Base-by-base conservation (phyloP, 2,113 vertebrate species). In the Papio anubis region DNA sequence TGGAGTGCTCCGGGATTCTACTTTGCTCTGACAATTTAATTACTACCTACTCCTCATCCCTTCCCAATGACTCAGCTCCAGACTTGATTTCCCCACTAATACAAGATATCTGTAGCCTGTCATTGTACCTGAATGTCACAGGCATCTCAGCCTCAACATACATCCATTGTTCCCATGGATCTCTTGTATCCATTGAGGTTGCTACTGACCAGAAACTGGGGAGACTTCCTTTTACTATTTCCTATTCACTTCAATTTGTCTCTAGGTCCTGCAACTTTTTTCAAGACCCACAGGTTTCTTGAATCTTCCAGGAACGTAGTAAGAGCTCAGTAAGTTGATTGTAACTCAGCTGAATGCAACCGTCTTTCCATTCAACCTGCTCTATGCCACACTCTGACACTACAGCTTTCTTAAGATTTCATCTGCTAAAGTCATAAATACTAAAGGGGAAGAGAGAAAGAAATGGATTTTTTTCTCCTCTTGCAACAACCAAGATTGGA, bases 11-110 rank as follows among this genome's bases (percentile, higher is more conserved):
- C 14, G 10, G 35, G 30, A 27, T 73, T 40, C 85, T 0, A 2
- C 20, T 11, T 59, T 21, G 3, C 68, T 32, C 30, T 52, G 70
- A 32, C 25, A 5, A 35, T 16, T 66, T 52, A 40, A 30, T 40
- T 1, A 14, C 16, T 32, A 21, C 18, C 32, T 73, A 6, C 7
- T 30, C 6, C 0, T 2, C 40, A 7, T 16, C 14, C 13, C 12
- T 32, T 48, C 76, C 45, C 35, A 13, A 23, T 38, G 59, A 52
- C 45, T 80, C 43, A 52, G 6, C 6, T 8, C 9, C 3, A 13
- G 16, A 45, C 35, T 5, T 40, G 16, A 12, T 40, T 40, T 80
- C 59, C 80, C 76, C n/a, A 61, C 32, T 21, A 14, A 30, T 9
- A 30, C 13, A 3, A 0, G 2, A 8, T 50, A 80, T 52, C 25